A percentile compares a stretch with the other conserved stretches of the same genome.
These are phyloP conservation scores for Rotaria sp. DNA, from an alignment of 2,888 invertebrate species.

Conservation along the genomic window DNA sequence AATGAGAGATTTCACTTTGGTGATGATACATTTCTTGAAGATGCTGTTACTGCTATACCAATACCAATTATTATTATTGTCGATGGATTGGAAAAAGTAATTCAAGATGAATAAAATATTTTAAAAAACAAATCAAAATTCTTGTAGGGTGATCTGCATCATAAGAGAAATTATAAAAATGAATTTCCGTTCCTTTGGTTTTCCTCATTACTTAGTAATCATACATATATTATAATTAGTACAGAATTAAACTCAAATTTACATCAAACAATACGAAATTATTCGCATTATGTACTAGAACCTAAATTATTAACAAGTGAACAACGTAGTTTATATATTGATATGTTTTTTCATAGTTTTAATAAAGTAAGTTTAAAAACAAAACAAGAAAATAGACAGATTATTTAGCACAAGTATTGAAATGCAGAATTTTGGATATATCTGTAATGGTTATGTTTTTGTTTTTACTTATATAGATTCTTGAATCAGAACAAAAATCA, in stretches of 20 bases:
- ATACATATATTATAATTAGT: neutral
- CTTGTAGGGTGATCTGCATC: neutral
- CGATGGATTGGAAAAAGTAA: slow-evolving; percentile 9
- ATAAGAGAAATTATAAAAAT: neutral
- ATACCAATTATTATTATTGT: slow-evolving; percentile 10
- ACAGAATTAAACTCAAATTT: neutral
- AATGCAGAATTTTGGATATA: too few relatives aligned
- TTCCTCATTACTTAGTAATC: neutral
- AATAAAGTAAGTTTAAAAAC: neutral
- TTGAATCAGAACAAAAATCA: neutral
- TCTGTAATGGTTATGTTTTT: neutral
- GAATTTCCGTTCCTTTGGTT: neutral
- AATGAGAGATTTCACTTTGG: neutral
- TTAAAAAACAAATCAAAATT: neutral
- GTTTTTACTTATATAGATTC: neutral
- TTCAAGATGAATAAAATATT: neutral
- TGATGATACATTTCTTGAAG: neutral
- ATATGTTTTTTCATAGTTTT: slow-evolving; percentile 14
- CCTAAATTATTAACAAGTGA: neutral
- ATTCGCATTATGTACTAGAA: slow-evolving; percentile 2
- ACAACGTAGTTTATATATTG: neutral
- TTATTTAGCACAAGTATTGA: too few relatives aligned
- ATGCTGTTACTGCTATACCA: neutral
- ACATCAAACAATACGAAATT: neutral
- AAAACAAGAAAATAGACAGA: neutral